Evolutionary conservation across 2,113 vertebrate species (phyloP), one percentile per base, ranked within the genome.

Genomic region (Oncorhynchus clarkii): DNA sequence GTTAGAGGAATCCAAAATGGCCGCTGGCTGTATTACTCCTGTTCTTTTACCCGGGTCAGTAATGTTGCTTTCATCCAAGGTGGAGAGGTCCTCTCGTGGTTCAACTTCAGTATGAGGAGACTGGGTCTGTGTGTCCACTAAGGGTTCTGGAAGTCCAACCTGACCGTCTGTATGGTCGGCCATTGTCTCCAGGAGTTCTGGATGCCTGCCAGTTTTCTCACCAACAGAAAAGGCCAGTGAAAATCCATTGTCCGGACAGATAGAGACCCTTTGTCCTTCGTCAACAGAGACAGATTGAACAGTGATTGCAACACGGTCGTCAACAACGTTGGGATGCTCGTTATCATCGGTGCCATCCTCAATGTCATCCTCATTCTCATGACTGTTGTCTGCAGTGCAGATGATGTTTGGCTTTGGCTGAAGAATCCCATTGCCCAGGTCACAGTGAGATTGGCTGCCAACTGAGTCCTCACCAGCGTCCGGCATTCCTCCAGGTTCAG

Each of bases 181-280:
- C 82, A 85, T 91, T 90, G 91, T 92, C 79, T 89, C 86, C 83
- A 84, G 82, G 24, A 76, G 67, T 29, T 84, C 64, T 91, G 89
- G 88, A 86, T n/a, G 76, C 71, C 76, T 77, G 88, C 89, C 90
- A 90, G 75, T 70, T 80, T 78, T 76, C 49, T 85, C 88, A 82
- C 75, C 82, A 85, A 82, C 84, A 78, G 49, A 83, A 77, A 70
- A 78, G 71, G 59, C 87, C 81, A 90, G 86, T 85, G 71, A 48
- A 83, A 79, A 68, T 77, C 80, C 86, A 88, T 90, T 91, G 89
- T 92, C 83, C 71, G 85, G 79, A 69, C 71, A 81, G 75, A 92
- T 86, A 91, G 79, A 86, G 82, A 88, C 80, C 85, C 80, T 88
- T 89, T 92, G 91, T 92, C 82, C 80, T 71, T 81, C 70, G 78